Base-by-base conservation (phyloP, 2,888 invertebrate species). In the Morpho deidamia region DNA sequence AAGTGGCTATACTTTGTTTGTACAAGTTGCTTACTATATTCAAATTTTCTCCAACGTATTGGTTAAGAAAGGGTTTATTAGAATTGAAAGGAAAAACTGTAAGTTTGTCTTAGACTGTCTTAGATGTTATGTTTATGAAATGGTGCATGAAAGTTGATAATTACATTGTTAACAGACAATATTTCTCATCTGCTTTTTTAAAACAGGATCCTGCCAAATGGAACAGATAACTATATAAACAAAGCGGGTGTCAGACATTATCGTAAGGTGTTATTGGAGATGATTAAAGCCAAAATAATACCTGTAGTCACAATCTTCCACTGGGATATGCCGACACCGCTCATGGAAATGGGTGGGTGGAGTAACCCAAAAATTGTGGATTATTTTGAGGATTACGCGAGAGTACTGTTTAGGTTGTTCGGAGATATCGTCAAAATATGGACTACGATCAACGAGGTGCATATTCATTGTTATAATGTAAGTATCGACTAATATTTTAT, bases 371-470 rank as follows among this genome's bases (percentile, higher is more conserved):
- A 83, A 60, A 78, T 91, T 33, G 84, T 86, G 1, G 87, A 91
- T 53, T 90, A 88, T 67, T 92, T 90, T 58, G 88, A 79, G 60
- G 90, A 92, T 62, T 92, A 91, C 61, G 92, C 92, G 0, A 71
- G 83, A 52, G 74, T 91, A 0, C 83, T 91, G 10, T 92, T 93
- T 61, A 84, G 85, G 41, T 75, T 91, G 62, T 93, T 91, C 52
- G 94, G 93, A 0, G 92, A 92, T 68, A 81, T 92, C 48, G 91
- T 94, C 8, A 92, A 91, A 73, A 80, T 90, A 39, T 95, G 95
- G 95, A 92, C 94, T 0, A 95, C 95, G 0, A 90, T 95, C 62
- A 95, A 95, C 67, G 95, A 95, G 68, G 94, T 95, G 0, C 90
- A 88, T 63, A 81, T 89, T 55, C 88, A 91, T 63, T 91, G 91